These are phyloP conservation scores for Erythrolamprus reginae DNA, from an alignment of 2,113 vertebrate genomes.

Conservation along the genomic window DNA sequence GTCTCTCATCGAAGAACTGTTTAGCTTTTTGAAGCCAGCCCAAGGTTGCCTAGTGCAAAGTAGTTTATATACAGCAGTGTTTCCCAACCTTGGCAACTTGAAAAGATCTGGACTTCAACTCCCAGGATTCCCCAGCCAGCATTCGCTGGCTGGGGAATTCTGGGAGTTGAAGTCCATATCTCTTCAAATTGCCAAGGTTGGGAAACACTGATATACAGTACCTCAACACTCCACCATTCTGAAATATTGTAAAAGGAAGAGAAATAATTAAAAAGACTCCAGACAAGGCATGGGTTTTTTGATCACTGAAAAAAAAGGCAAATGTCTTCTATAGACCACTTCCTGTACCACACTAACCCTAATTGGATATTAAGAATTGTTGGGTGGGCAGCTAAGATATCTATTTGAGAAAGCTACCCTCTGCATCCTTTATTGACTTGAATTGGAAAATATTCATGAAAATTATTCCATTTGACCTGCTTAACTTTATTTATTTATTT, in stretches of 20 bases:
- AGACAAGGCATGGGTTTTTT: rapidly evolving
- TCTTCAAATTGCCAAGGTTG: too few species aligned
- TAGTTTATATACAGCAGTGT: not conserved
- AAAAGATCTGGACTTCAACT: too few species aligned
- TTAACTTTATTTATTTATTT: too few species aligned
- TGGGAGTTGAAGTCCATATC: too few species aligned
- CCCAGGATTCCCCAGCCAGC: too few species aligned
- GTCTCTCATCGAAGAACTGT: not conserved
- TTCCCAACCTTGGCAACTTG: too few species aligned
- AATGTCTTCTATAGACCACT: not conserved
- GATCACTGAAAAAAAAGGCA: rapidly evolving
- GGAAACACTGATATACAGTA: too few species aligned
- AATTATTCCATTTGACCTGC: not conserved
- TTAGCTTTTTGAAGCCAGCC: not conserved
- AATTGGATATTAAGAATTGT: not conserved
- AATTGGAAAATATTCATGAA: rapidly evolving
- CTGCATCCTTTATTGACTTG: not conserved
- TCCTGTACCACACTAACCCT: not conserved
- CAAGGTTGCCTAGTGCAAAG: not conserved
- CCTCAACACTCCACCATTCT: not conserved
- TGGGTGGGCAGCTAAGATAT: not conserved
- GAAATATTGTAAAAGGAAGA: not conserved
- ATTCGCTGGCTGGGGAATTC: too few species aligned
- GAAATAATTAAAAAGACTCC: not conserved
- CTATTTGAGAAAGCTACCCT: not conserved